Conservation (phyloP, 2,113 vertebrate species). For the Paramisgurnus dabryanus region DNA sequence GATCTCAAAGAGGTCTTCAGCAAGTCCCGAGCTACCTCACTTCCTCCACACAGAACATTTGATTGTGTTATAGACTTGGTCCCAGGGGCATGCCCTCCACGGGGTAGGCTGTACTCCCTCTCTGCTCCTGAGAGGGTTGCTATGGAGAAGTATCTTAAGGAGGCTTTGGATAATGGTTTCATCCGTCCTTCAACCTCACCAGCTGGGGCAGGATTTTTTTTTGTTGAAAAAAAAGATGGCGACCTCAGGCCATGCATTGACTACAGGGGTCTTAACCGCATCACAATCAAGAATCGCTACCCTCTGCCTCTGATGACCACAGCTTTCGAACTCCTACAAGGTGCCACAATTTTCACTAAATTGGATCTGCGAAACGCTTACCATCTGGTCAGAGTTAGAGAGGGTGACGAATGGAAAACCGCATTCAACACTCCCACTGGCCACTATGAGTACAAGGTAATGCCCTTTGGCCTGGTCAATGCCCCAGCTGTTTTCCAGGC, state of each 20-base stretch:
- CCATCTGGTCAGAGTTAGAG: no score
- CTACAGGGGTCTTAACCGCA: no score
- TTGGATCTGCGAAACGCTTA: no score
- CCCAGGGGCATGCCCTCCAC: background rate
- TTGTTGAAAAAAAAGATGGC: background rate
- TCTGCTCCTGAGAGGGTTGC: background rate
- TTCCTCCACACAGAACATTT: background rate
- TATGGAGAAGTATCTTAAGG: background rate
- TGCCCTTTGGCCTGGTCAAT: no score
- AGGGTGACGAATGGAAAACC: no score
- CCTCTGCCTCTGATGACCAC: no score
- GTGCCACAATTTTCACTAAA: no score
- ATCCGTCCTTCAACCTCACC: background rate
- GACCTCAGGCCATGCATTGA: background rate
- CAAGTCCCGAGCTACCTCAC: background rate
- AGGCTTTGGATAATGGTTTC: background rate
- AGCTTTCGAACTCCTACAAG: no score
- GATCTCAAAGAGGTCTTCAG: background rate
- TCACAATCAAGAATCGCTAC: no score
- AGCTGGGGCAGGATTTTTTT: background rate
- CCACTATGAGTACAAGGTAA: no score
- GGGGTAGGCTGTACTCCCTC: background rate
- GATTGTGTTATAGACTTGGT: background rate
- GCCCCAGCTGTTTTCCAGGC: no score
- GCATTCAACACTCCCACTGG: no score